phyloP scores from a whole-genome alignment of 2,113 vertebrate species.

The Etia nguti region DNA sequence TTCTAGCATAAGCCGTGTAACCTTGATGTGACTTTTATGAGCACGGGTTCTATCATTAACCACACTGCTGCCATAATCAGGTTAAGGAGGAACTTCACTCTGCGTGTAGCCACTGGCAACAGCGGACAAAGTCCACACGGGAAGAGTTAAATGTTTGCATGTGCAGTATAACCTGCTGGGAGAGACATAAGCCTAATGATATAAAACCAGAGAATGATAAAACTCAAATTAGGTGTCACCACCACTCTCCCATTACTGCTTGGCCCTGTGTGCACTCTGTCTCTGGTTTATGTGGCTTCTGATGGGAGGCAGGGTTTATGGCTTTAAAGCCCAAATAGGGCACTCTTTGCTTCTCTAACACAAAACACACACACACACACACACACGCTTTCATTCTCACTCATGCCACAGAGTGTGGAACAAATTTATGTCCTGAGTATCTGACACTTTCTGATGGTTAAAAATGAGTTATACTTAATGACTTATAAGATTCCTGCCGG shows the following conservation, averaged over 20 bases:
- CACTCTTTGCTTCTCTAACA: background rate
- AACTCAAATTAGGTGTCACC: background rate
- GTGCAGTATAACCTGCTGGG: background rate
- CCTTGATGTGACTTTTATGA: background rate
- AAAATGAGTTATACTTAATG: constrained; percentile 42
- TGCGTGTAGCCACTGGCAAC: background rate
- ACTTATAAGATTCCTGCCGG: constrained; percentile 16
- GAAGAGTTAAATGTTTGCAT: background rate
- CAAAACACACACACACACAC: background rate
- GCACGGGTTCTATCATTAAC: background rate
- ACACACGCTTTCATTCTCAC: background rate
- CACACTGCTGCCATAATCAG: background rate
- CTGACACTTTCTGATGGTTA: constrained; percentile 43
- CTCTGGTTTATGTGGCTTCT: background rate
- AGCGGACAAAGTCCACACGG: background rate
- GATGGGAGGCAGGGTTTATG: constrained; percentile 8
- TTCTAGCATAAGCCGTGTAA: background rate
- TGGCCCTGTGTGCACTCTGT: background rate
- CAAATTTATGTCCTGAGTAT: constrained; percentile 33
- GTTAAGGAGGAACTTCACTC: background rate
- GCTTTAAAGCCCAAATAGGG: background rate
- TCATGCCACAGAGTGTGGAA: background rate
- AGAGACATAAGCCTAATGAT: background rate
- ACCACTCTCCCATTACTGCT: background rate
- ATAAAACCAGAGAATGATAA: background rate